Percentiles rank a stretch among this genome's conserved stretches.
phyloP scores from a whole-genome alignment of 2,888 invertebrate species.

The Ormyrus thymus region DNA sequence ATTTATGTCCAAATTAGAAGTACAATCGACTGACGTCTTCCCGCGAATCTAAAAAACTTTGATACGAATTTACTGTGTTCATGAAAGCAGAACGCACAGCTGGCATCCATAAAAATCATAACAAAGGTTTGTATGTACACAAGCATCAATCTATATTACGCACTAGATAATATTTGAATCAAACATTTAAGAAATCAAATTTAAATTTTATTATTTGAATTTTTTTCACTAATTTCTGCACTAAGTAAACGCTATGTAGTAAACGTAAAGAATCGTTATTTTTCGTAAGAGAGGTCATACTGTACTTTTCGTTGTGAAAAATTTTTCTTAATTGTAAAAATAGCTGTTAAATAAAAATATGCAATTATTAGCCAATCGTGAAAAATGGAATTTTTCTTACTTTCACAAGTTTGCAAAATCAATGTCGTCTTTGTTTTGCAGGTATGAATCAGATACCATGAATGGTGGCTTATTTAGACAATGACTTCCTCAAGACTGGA shows the following conservation, averaged over 20 bases:
- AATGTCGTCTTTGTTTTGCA: slow-evolving; percentile 38
- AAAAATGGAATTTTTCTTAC: too few relatives aligned
- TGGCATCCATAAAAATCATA: slow-evolving; percentile 24
- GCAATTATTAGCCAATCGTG: too few relatives aligned
- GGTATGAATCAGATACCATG: slow-evolving; percentile 42
- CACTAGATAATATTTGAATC: not conserved
- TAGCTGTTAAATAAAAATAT: too few relatives aligned
- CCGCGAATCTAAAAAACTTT: too few relatives aligned
- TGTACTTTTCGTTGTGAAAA: too few relatives aligned
- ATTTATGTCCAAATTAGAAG: slow-evolving; percentile 35
- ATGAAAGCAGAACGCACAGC: not conserved
- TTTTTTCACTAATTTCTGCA: too few relatives aligned
- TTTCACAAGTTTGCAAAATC: too few relatives aligned
- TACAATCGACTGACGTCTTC: not conserved
- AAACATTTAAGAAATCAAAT: not conserved
- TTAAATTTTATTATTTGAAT: slow-evolving; percentile 3
- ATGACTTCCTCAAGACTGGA: slow-evolving; percentile 23
- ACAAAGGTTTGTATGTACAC: slow-evolving; percentile 49
- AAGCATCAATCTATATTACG: not conserved
- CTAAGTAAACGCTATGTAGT: too few relatives aligned
- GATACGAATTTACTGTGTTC: not conserved
- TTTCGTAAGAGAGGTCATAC: too few relatives aligned
- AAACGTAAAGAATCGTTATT: too few relatives aligned
- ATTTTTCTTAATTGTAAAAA: too few relatives aligned
- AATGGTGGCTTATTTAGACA: slow-evolving; percentile 37